phyloP scores from a whole-genome alignment of 2,888 invertebrate genomes.

The Microplitis deprimator region DNA sequence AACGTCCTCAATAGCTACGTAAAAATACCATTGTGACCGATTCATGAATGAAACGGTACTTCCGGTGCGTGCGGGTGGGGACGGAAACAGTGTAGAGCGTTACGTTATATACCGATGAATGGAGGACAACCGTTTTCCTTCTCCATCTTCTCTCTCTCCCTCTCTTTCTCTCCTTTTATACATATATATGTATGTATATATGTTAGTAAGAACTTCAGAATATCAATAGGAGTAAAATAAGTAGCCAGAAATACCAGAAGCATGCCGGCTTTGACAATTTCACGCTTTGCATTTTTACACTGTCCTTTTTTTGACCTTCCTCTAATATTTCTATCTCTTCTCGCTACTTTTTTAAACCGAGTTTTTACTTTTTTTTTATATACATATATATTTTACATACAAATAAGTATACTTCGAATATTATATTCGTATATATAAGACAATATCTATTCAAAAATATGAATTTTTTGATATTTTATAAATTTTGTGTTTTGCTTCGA shows the following conservation, averaged over 20 bases:
- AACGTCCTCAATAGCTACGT: conserved; percentile 67
- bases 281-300: conserved; percentile 39
- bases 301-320: background rate
- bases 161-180: background rate
- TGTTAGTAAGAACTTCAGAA: conserved; percentile 12
- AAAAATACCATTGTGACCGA: conserved; percentile 70
- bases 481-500: too few species aligned
- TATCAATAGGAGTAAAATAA: conserved; percentile 16
- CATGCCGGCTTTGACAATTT: conserved; percentile 54
- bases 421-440: too few species aligned
- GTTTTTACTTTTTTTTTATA: conserved; percentile 2
- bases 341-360: conserved; percentile 14
- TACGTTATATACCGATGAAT: conserved; percentile 62
- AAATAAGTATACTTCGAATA: too few species aligned
- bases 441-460: too few species aligned
- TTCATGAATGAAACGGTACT: conserved; percentile 71
- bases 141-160: conserved; percentile 36
- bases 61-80: conserved; percentile 66
- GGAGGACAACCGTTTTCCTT: conserved; percentile 57
- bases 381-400: too few species aligned
- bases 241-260: conserved; percentile 55
- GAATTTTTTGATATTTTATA: too few species aligned
- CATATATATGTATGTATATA: background rate
- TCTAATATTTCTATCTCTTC: conserved; percentile 8
- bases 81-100: conserved; percentile 69